Base-by-base conservation (phyloP, 2,888 invertebrate genomes). In the Sarcophaga carnaria region DNA sequence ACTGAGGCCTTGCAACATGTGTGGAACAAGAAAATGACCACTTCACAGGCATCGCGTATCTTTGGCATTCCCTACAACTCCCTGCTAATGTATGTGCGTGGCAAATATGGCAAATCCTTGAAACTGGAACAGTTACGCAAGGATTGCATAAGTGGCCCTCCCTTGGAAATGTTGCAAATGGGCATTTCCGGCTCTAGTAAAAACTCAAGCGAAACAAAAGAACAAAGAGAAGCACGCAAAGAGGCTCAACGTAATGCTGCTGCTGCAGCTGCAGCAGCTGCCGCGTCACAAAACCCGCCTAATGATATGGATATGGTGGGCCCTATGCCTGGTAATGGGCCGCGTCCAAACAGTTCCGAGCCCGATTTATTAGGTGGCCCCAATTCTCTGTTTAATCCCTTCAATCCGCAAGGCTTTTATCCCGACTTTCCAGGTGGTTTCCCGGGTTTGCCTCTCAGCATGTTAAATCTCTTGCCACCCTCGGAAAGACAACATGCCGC, bases 11-110 rank as follows among this genome's bases (percentile, higher is more conserved):
- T 98, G 77, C 97, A 97, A 91, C 97, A 97, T 93, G 98, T 98
- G n/a, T 98, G 98, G 98, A 97, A 97, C 94, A 97, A 98, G 92
- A 97, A 97, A 93, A 98, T 98, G 97, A 98, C 98, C 88, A 98
- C 98, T 67, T 97, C 97, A 91, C 97, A 98, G 93, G 98, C 98
- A 12, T 97, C 97, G 37, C 94, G 98, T 88, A 97, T 97, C 92
- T 98, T 97, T 94, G 97, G 98, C 66, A 98, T 98, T 89, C 98
- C 98, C n/a, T 98, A 98, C 95, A 98, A 98, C 94, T 97, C 97
- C 69, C 94, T 98, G 72, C 94, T 98, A 80, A 98, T 98, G 98
- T 98, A 98, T 94, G 98, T 98, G 47, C 95, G 98, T 70, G 98
- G 98, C 77, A 98, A 98, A 93, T 98, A 98, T 93, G 98, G 98